phyloP scores from a whole-genome alignment of 2,888 invertebrate genomes.

The Anticlea derivata region DNA sequence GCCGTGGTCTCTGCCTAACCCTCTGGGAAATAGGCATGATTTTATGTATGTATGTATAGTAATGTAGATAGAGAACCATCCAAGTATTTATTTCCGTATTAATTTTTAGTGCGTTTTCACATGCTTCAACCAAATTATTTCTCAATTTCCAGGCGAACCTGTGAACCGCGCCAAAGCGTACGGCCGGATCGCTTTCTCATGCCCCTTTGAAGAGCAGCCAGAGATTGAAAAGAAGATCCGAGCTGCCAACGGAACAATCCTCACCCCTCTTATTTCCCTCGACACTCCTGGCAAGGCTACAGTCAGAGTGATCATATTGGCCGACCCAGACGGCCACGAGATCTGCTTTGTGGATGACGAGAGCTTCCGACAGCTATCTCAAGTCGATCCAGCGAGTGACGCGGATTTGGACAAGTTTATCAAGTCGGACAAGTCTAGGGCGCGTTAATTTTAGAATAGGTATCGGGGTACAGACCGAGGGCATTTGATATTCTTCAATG shows the following conservation, averaged over 20 bases:
- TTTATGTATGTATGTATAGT: too few relatives aligned
- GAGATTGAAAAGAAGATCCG: conserved; percentile 89
- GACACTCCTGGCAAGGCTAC: conserved; percentile 99
- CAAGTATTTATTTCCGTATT: too few relatives aligned
- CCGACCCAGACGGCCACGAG: conserved; percentile 98
- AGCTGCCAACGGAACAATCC: conserved; percentile 88
- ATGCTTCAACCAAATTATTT: too few relatives aligned
- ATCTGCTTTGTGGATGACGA: conserved; percentile 99
- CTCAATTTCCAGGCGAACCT: conserved; percentile 74
- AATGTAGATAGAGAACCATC: too few relatives aligned
- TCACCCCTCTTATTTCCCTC: conserved; percentile 95
- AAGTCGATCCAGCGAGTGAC: conserved; percentile 93
- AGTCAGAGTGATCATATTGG: conserved; percentile 97
- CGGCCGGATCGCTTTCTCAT: conserved; percentile 97
- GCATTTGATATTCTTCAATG: neutral
- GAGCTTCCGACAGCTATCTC: conserved; percentile 94
- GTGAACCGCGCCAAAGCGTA: conserved; percentile 95
- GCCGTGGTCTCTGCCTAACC: too few relatives aligned
- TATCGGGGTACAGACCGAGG: conserved; percentile 4
- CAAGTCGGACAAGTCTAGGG: conserved; percentile 85
- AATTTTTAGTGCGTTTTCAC: too few relatives aligned
- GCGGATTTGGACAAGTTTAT: conserved; percentile 91
- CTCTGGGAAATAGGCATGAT: too few relatives aligned
- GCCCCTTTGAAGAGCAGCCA: conserved; percentile 91
- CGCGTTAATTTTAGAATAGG: conserved; percentile 38